phyloP scores from a whole-genome alignment of 2,888 invertebrate genomes.

The Tiliacea citrago region DNA sequence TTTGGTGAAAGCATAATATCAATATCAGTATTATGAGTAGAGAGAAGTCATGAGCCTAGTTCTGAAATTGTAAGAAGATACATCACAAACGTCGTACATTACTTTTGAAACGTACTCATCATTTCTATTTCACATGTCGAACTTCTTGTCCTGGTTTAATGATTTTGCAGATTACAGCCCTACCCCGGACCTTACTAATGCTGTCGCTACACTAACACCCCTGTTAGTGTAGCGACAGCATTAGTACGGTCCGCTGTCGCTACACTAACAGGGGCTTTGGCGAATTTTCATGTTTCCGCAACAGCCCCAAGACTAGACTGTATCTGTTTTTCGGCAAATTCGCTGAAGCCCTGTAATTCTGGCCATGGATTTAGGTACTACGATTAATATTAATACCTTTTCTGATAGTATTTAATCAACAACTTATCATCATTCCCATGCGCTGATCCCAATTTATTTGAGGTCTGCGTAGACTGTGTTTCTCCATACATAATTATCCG shows the following conservation, averaged over 20 bases:
- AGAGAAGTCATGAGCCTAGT: background rate
- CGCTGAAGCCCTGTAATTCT: background rate
- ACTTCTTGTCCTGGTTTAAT: slow-evolving; percentile 42
- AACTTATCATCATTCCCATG: background rate
- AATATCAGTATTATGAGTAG: background rate
- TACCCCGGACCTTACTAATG: slow-evolving; percentile 14
- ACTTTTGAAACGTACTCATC: background rate
- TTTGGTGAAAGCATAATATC: background rate
- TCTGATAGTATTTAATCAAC: background rate
- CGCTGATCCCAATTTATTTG: background rate
- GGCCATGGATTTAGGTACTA: background rate
- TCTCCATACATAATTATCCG: background rate
- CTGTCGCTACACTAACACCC: slow-evolving; percentile 37
- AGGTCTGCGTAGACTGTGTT: background rate
- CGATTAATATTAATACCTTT: background rate
- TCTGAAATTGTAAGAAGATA: background rate
- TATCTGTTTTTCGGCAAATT: background rate
- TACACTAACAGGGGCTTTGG: slow-evolving; percentile 15
- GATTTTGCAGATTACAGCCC: slow-evolving; percentile 38
- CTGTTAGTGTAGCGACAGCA: too few relatives aligned
- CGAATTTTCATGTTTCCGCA: background rate
- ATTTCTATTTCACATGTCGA: slow-evolving; percentile 7
- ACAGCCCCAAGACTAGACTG: background rate
- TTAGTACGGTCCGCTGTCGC: too few relatives aligned
- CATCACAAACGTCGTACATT: background rate